Conservation (phyloP, 2,888 invertebrate genomes). For the Lathronympha strigana region DNA sequence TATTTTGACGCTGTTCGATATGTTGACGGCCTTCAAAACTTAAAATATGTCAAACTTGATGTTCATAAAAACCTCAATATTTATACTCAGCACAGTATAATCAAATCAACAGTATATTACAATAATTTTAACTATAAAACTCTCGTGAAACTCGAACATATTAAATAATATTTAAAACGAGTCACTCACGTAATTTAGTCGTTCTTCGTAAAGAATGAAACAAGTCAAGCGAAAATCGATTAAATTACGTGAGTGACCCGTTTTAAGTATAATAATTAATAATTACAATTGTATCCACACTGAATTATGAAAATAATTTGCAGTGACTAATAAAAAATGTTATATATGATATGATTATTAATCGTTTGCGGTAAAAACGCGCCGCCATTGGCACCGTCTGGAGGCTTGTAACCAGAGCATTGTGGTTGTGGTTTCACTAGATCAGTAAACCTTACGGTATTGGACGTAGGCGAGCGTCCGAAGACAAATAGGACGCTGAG, state of each 20-base stretch:
- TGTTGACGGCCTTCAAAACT: background rate
- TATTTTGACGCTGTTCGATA: too few species aligned
- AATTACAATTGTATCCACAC: conserved; percentile 14
- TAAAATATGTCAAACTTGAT: background rate
- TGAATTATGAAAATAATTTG: conserved; percentile 34
- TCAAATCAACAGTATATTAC: too few species aligned
- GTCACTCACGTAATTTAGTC: too few species aligned
- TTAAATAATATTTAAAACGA: too few species aligned
- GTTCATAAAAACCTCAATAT: conserved; percentile 20
- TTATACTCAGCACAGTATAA: conserved; percentile 16
- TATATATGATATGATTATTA: conserved; percentile 19
- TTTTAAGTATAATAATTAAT: conserved; percentile 13
- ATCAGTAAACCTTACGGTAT: conserved; percentile 36
- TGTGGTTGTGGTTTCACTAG: conserved; percentile 38
- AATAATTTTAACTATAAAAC: too few species aligned
- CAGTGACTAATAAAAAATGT: conserved; percentile 20
- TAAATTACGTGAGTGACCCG: too few species aligned
- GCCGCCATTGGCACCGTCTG: conserved; percentile 18
- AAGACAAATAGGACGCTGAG: background rate
- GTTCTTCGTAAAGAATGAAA: too few species aligned
- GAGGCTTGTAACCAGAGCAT: conserved; percentile 23
- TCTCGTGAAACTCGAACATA: too few species aligned
- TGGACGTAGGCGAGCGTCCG: background rate
- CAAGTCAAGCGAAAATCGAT: too few species aligned
- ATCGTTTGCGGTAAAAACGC: conserved; percentile 18